phyloP scores from a whole-genome alignment of 1,140 invertebrate species.

The Campodea augens region DNA sequence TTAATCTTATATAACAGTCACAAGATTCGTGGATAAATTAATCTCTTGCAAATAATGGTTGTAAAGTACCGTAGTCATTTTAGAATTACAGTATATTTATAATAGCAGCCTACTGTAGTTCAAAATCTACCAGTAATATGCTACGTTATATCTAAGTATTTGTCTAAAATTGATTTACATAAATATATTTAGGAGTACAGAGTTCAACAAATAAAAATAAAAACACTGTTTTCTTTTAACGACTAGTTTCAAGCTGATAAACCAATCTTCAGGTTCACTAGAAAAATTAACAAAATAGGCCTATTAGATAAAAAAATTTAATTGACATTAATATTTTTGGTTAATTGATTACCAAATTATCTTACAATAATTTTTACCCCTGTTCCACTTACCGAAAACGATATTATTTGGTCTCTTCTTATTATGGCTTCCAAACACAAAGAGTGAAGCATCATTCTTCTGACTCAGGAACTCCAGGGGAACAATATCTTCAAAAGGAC shows the following conservation, averaged over 20 bases:
- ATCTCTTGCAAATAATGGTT: not conserved
- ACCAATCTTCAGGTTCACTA: not conserved
- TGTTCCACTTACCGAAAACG: conserved; percentile 41
- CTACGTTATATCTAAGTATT: too few species aligned
- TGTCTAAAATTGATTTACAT: too few species aligned
- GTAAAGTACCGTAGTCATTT: too few species aligned
- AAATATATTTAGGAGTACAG: too few species aligned
- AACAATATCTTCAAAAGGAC: conserved; percentile 66
- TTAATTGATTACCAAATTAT: conserved; percentile 1
- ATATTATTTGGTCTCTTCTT: conserved; percentile 93
- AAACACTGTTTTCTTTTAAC: too few species aligned
- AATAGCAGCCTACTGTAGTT: too few species aligned
- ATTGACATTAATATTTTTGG: not conserved
- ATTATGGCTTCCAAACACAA: conserved; percentile 71
- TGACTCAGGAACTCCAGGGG: conserved; percentile 64
- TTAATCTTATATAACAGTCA: not conserved
- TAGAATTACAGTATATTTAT: too few species aligned
- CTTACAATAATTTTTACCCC: conserved; percentile 8
- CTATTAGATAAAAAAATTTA: conserved; percentile 2
- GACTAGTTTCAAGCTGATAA: too few species aligned
- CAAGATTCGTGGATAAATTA: not conserved
- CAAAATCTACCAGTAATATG: not conserved
- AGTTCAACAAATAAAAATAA: too few species aligned
- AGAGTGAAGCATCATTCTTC: conserved; percentile 74
- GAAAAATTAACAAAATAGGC: conserved; percentile 9